Conservation (phyloP, 2,113 vertebrate species). For the Puntigrus tetrazona region DNA sequence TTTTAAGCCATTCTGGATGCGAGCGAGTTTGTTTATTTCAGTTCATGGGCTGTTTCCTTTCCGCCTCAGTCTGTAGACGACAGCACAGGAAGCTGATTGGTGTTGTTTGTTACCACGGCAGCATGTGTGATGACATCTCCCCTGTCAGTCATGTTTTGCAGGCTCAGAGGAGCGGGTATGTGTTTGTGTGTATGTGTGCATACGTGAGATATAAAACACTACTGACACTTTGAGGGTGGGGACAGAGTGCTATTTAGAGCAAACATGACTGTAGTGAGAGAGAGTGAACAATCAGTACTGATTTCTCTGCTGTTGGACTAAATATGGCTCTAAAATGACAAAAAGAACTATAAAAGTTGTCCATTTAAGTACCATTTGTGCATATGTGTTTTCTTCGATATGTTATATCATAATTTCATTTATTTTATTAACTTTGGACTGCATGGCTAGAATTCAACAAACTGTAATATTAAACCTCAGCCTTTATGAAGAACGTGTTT, state of each 20-base stretch:
- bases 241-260: slow-evolving; percentile 70
- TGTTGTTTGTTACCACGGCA: slow-evolving; percentile 46
- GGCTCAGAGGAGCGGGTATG: slow-evolving; percentile 61
- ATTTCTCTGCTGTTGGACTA: not conserved
- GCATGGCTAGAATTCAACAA: not conserved
- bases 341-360: not conserved
- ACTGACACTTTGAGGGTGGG: slow-evolving; percentile 67
- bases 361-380: not conserved
- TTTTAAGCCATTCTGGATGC: not conserved
- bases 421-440: slow-evolving; percentile 6
- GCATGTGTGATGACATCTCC: slow-evolving; percentile 54
- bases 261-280: slow-evolving; percentile 66
- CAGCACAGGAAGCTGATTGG: slow-evolving; percentile 41
- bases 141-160: slow-evolving; percentile 64
- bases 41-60: slow-evolving; percentile 13
- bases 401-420: not conserved
- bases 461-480: not conserved
- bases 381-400: not conserved
- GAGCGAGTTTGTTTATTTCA: not conserved
- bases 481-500: not conserved
- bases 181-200: slow-evolving; percentile 28
- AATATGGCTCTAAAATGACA: not conserved
- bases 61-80: slow-evolving; percentile 7
- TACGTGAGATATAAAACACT: slow-evolving; percentile 67
- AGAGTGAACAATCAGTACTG: slow-evolving; percentile 53